These are phyloP conservation scores for Datnioides undecimradiatus DNA, from an alignment of 2,113 vertebrate species.

Conservation along the genomic window DNA sequence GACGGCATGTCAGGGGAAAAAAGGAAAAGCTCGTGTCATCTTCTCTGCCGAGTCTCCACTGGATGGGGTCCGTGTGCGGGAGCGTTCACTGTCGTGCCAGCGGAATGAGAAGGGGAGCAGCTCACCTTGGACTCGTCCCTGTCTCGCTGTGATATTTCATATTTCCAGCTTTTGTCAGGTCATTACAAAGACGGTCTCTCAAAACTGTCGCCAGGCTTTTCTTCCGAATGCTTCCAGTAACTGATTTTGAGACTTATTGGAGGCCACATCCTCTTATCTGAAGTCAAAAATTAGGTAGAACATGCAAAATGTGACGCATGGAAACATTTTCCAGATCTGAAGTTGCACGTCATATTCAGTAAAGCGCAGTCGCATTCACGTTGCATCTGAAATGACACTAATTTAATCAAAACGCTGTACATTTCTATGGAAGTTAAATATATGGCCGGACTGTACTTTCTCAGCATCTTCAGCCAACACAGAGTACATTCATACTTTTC, in stretches of 20 bases:
- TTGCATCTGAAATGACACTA: slow-evolving; percentile 4
- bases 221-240: too few relatives aligned
- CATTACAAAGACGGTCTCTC: background rate
- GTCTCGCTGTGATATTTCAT: background rate
- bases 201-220: too few relatives aligned
- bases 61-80: slow-evolving; percentile 7
- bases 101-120: background rate
- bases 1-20: slow-evolving; percentile 22
- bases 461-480: background rate
- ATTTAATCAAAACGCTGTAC: background rate
- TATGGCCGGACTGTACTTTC: background rate
- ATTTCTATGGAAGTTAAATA: background rate
- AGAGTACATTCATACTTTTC: slow-evolving; percentile 41
- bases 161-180: background rate
- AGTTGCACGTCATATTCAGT: background rate
- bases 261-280: background rate
- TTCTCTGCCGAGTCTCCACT: slow-evolving; percentile 5
- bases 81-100: background rate
- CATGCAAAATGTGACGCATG: background rate
- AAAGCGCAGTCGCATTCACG: slow-evolving; percentile 2
- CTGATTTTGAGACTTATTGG: too few relatives aligned
- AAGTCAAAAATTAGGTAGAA: background rate
- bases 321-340: background rate
- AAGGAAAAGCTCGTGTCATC: background rate
- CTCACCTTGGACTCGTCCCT: background rate